A percentile compares a stretch with the other conserved stretches of the same genome.
Evolutionary conservation across 2,113 vertebrate species (phyloP).

Genomic region (Cyphomyrus plagiostoma): DNA sequence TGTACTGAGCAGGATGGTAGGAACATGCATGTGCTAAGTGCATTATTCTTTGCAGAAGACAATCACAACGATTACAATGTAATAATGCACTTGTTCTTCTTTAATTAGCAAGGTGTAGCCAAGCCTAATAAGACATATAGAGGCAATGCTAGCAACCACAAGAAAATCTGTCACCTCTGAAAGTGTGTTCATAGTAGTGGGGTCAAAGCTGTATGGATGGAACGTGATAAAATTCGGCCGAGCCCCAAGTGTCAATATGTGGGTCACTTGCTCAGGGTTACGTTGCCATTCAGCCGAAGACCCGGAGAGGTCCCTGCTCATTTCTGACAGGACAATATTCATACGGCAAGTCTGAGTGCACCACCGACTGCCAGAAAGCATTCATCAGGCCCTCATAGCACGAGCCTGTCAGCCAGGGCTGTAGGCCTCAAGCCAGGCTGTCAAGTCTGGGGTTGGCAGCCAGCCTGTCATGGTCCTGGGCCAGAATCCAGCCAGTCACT

Average conservation of each 20-base stretch:
- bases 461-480: conserved; percentile 87
- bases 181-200: conserved; percentile 15
- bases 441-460: conserved; percentile 76
- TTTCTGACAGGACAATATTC: conserved; percentile 45
- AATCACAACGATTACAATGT: background rate
- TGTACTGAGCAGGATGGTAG: background rate
- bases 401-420: conserved; percentile 73
- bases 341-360: conserved; percentile 47
- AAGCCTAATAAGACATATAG: background rate
- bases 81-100: background rate
- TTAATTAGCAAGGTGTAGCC: background rate
- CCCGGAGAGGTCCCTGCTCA: conserved; percentile 28
- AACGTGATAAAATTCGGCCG: background rate
- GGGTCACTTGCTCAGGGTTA: background rate
- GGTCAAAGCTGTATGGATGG: background rate
- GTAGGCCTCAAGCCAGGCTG: conserved; percentile 76
- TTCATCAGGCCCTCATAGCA: conserved; percentile 77
- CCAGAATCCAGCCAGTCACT: conserved; percentile 82
- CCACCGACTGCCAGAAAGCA: conserved; percentile 70
- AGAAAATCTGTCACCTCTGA: background rate
- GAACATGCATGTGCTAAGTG: background rate
- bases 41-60: background rate
- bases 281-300: conserved; percentile 13
- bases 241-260: conserved; percentile 23
- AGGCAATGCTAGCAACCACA: background rate